phyloP scores from a whole-genome alignment of 92 coral and sea anemone species.

The Micromussa lordhowensis region DNA sequence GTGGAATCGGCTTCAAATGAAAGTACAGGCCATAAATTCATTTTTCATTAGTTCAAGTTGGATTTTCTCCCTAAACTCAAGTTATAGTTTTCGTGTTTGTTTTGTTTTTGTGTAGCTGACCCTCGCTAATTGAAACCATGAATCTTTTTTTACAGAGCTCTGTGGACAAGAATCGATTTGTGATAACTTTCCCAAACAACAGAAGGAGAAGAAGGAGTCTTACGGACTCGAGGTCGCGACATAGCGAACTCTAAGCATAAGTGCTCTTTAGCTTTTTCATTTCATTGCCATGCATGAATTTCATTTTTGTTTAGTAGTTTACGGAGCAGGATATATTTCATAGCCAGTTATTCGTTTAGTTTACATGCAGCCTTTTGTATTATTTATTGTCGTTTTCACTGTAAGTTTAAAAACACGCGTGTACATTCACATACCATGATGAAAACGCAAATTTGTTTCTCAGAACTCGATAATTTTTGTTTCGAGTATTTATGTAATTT shows the following conservation, averaged over 20 bases:
- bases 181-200: slow-evolving; percentile 89
- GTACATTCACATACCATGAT: background rate
- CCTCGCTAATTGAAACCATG: background rate
- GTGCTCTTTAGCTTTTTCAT: background rate
- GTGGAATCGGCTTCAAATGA: too few species aligned
- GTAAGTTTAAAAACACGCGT: background rate
- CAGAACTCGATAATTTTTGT: background rate
- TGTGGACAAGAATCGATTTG: slow-evolving; percentile 94
- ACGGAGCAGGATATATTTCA: background rate
- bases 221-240: slow-evolving; percentile 44
- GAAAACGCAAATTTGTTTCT: background rate
- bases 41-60: background rate
- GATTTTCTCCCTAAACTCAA: background rate
- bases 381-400: background rate
- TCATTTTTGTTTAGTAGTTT: background rate
- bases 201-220: slow-evolving; percentile 75
- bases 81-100: background rate
- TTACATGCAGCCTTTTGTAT: background rate
- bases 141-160: slow-evolving; percentile 75
- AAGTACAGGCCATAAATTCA: background rate
- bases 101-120: background rate
- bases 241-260: slow-evolving; percentile 29
- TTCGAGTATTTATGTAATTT: background rate
- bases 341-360: background rate
- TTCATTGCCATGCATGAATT: background rate